Evolutionary conservation across 2,113 vertebrate species (phyloP).

Genomic region (Urocynchramus pylzowi): DNA sequence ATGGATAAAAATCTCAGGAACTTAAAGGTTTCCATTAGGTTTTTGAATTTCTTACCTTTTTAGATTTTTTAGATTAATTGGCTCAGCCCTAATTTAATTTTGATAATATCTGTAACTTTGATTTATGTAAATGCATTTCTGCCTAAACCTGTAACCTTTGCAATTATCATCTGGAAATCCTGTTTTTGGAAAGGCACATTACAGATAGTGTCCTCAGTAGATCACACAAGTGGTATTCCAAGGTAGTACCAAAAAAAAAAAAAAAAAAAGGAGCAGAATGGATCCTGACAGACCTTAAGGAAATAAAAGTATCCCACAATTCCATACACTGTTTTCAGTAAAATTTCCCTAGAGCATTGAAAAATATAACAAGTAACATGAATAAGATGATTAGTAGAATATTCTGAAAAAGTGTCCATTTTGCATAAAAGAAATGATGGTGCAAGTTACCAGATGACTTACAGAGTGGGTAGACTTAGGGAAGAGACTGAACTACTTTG

Average conservation of each 20-base stretch:
- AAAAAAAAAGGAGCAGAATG: neutral
- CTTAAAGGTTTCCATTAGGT: neutral
- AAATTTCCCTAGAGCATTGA: neutral
- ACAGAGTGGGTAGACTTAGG: neutral
- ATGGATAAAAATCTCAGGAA: constrained; percentile 43
- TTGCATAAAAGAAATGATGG: neutral
- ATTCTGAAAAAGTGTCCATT: neutral
- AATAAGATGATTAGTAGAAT: neutral
- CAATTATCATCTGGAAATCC: neutral
- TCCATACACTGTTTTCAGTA: neutral
- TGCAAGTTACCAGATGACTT: neutral
- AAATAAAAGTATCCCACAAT: neutral
- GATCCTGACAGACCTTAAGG: neutral
- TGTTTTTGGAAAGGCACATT: neutral
- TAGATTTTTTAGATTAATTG: neutral
- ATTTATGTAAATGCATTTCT: constrained; percentile 30
- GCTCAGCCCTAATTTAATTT: constrained; percentile 4
- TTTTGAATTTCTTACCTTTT: neutral
- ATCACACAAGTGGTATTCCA: neutral
- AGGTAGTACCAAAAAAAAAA: neutral
- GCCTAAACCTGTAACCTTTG: neutral
- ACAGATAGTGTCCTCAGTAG: neutral
- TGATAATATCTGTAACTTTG: constrained; percentile 12
- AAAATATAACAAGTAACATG: neutral
- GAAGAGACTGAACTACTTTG: neutral